Base-by-base conservation (phyloP, 1,140 invertebrate species). In the Tetramorium parvispinum region DNA sequence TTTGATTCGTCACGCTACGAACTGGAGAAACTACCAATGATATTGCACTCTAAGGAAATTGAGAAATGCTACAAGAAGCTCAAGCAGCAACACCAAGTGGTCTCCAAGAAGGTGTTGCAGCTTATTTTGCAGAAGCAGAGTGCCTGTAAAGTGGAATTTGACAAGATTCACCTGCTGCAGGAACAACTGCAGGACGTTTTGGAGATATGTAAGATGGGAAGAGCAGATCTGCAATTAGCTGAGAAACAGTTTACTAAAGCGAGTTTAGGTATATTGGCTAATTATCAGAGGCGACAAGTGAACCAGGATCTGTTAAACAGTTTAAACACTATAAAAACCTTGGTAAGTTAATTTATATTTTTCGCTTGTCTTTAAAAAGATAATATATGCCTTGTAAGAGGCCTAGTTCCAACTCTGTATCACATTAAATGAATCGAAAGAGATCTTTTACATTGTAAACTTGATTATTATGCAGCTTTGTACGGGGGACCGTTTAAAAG, bases 51-150 rank as follows among this genome's bases (percentile, higher is more conserved):
- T 49, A 96, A 97, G 85, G 95, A 97, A 59, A 97, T 98, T 82
- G 96, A 97, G 89, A 94, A 95, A 46, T 96, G 97, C 85, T 96
- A 97, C 87, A 96, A 96, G 85, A 96, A 96, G 85, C 94, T 98
- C 21, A 96, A 96, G 81, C 96, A 96, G 71, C 98, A 98, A 92
- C 96, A 98, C 81, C 96, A 97, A 94, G 98, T 98, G 43, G 98
- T 99, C 0, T 98, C 98, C 0, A 98, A 98, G 89, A 98, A 98
- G 95, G 97, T 99, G 0, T 96, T 99, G 0, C 98, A 99, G 89
- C 95, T 99, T 21, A 99, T 99, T 90, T 95, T 99, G 11, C 97
- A 99, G 93, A 98, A 99, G 88, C 97, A 99, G 75, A 97, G 96
- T 88, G 96, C 97, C 2, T 99, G 98, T 94, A 97, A 97, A 85